Conservation (phyloP, 2,113 vertebrate species). For the Hippocampus comes region DNA sequence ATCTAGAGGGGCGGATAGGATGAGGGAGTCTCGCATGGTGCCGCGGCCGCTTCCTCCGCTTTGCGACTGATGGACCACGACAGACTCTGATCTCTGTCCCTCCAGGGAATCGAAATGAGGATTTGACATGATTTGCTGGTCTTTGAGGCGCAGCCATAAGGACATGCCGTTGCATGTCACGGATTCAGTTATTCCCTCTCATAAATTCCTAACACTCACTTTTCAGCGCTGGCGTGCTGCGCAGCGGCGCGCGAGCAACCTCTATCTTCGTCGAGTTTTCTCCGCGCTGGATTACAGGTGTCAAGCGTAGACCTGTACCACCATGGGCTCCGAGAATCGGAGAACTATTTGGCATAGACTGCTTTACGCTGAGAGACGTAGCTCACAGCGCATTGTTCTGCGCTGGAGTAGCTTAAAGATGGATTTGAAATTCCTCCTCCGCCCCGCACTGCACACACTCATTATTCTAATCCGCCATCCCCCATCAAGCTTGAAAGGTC, state of each 20-base stretch:
- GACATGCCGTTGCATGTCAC: slow-evolving; percentile 56
- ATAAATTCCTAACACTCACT: slow-evolving; percentile 61
- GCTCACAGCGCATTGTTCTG: slow-evolving; percentile 25
- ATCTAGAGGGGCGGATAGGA: slow-evolving; percentile 18
- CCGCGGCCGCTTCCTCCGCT: slow-evolving; percentile 26
- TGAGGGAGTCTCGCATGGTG: slow-evolving; percentile 37
- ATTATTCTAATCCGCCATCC: slow-evolving; percentile 61
- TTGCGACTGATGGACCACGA: slow-evolving; percentile 51
- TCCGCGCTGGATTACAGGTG: slow-evolving; percentile 57
- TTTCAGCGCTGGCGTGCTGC: slow-evolving; percentile 31
- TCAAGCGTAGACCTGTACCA: slow-evolving; percentile 39
- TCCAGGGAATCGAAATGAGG: slow-evolving; percentile 18
- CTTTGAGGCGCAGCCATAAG: slow-evolving; percentile 33
- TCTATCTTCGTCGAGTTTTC: slow-evolving; percentile 46
- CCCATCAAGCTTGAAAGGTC: slow-evolving; percentile 47
- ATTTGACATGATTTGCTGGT: slow-evolving; percentile 35
- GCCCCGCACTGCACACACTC: slow-evolving; percentile 49
- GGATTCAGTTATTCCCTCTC: slow-evolving; percentile 38
- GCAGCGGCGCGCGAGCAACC: slow-evolving; percentile 50
- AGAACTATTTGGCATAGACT: slow-evolving; percentile 45
- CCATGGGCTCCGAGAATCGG: slow-evolving; percentile 36
- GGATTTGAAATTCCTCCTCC: slow-evolving; percentile 46
- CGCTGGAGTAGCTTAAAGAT: slow-evolving; percentile 31
- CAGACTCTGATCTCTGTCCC: slow-evolving; percentile 28
- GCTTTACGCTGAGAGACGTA: slow-evolving; percentile 41